These are phyloP conservation scores for Eptesicus fuscus DNA, from an alignment of 2,113 vertebrate species.

Conservation along the genomic window DNA sequence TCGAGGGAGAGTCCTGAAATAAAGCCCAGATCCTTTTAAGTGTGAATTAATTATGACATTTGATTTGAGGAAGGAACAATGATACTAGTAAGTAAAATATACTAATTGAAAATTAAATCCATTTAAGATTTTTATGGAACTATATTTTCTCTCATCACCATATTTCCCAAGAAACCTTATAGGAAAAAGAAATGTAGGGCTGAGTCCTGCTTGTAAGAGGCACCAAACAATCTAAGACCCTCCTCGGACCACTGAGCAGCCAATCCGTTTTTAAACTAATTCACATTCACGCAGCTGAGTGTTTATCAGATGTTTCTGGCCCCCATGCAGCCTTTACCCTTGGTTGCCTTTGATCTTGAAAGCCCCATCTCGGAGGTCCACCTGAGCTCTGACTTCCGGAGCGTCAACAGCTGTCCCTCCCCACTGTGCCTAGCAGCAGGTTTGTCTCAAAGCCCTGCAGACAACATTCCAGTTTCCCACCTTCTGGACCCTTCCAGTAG, in stretches of 20 bases:
- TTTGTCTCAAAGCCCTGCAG: not conserved
- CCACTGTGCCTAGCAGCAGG: not conserved
- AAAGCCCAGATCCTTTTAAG: not conserved
- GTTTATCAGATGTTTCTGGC: not conserved
- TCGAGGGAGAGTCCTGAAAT: not conserved
- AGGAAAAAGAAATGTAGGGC: not conserved
- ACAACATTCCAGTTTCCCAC: not conserved
- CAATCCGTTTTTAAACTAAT: not conserved
- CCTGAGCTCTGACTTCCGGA: not conserved
- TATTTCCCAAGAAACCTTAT: not conserved
- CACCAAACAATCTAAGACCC: not conserved
- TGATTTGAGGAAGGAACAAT: not conserved
- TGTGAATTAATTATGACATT: not conserved
- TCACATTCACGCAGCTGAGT: not conserved
- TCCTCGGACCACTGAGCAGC: not conserved
- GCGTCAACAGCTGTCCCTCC: not conserved
- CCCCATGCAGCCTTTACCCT: not conserved
- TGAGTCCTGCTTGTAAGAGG: not conserved
- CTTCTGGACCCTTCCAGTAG: not conserved
- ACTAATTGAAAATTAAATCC: not conserved
- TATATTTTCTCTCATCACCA: not conserved
- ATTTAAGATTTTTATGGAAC: not conserved
- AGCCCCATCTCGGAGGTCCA: not conserved
- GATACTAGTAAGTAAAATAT: not conserved
- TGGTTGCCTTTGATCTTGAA: not conserved